Evolutionary conservation across 2,797 vertebrate species (phyloP).

Genomic region (Molossus alvarezi): DNA sequence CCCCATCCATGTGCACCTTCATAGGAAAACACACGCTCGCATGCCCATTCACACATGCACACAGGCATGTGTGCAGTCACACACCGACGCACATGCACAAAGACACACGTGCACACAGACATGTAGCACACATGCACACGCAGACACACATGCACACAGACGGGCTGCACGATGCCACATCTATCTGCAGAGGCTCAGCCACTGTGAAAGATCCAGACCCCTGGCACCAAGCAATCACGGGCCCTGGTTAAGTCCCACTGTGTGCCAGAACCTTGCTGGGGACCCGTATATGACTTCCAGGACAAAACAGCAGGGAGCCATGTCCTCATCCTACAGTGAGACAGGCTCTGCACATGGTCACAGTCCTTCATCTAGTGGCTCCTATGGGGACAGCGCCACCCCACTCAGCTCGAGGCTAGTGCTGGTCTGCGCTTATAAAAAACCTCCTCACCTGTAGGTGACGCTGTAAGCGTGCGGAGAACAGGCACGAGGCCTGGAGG

Average conservation of each 20-base stretch:
- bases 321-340: rapidly evolving
- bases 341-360: not conserved
- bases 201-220: no score
- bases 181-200: not conserved
- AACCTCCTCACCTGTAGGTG: not conserved
- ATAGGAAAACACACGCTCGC: no score
- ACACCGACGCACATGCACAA: no score
- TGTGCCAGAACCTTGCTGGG: not conserved
- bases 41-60: not conserved
- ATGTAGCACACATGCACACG: rapidly evolving
- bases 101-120: no score
- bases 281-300: not conserved
- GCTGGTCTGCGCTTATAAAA: not conserved
- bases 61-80: not conserved
- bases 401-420: no score
- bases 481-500: not conserved
- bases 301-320: not conserved
- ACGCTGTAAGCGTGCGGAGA: not conserved
- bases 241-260: not conserved
- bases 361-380: not conserved
- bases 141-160: no score
- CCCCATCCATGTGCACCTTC: not conserved
- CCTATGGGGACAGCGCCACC: not conserved
- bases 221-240: rapidly evolving
- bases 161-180: rapidly evolving